A percentile compares a stretch with the other conserved stretches of the same genome.
phyloP scores from a whole-genome alignment of 1,140 invertebrate genomes.

The Pseudomyrmex flavicornis region DNA sequence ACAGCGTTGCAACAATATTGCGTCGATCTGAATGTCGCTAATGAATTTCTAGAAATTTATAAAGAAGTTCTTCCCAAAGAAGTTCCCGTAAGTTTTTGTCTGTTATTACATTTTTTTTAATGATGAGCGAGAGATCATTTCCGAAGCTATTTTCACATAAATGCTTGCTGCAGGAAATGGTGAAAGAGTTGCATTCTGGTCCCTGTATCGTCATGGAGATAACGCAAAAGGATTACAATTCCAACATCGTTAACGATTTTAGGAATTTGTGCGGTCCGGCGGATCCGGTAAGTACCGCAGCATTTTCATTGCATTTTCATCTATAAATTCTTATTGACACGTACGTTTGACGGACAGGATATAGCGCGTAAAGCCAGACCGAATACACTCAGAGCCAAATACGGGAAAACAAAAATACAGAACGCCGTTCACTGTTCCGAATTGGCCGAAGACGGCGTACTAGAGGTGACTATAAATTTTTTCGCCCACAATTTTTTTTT shows the following conservation, averaged over 20 bases:
- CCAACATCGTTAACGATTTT: conserved; percentile 90
- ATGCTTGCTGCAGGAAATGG: conserved; percentile 88
- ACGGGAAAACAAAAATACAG: conserved; percentile 92
- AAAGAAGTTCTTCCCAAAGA: conserved; percentile 95
- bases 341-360: conserved; percentile 87
- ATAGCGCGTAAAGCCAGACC: conserved; percentile 94
- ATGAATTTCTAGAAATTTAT: conserved; percentile 97
- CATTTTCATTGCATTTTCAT: conserved; percentile 39
- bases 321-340: conserved; percentile 26
- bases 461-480: conserved; percentile 87
- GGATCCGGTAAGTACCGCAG: conserved; percentile 90
- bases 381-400: conserved; percentile 92
- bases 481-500: too few species aligned
- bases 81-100: conserved; percentile 85
- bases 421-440: conserved; percentile 98
- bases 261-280: conserved; percentile 94
- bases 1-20: conserved; percentile 92
- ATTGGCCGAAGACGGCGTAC: conserved; percentile 92
- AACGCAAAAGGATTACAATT: conserved; percentile 86
- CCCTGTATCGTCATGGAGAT: conserved; percentile 95
- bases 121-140: conserved; percentile 4
- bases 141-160: not conserved
- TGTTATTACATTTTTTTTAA: not conserved
- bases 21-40: conserved; percentile 88
- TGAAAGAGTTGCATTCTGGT: conserved; percentile 92